These are phyloP conservation scores for Idris sp. DNA, from an alignment of 1,140 invertebrate genomes.

Conservation along the genomic window DNA sequence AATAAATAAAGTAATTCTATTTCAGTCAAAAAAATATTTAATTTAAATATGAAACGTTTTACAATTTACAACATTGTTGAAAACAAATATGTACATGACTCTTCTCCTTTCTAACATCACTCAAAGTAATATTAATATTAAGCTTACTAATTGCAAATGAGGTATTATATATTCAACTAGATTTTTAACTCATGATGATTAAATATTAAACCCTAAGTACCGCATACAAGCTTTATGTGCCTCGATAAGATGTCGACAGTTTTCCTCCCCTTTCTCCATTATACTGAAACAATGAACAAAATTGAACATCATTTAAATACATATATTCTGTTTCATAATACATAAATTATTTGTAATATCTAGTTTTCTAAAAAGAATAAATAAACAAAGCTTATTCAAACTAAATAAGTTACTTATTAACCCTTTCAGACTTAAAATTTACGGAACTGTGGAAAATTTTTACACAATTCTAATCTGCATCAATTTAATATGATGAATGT, in stretches of 20 bases:
- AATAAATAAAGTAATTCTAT: not conserved
- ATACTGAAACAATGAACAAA: slow-evolving; percentile 92
- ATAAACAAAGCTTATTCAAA: too few species aligned
- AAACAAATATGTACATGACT: slow-evolving; percentile 23
- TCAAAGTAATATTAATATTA: slow-evolving; percentile 2
- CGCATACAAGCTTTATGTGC: slow-evolving; percentile 98
- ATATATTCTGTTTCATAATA: too few species aligned
- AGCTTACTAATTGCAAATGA: slow-evolving; percentile 4
- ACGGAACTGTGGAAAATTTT: too few species aligned
- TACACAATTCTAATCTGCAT: too few species aligned
- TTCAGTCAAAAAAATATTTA: slow-evolving; percentile 15
- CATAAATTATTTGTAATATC: too few species aligned
- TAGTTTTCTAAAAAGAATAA: too few species aligned
- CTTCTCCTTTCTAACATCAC: slow-evolving; percentile 4
- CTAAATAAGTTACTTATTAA: too few species aligned
- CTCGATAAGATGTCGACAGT: slow-evolving; percentile 93
- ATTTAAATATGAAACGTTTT: slow-evolving; percentile 3
- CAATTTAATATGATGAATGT: too few species aligned
- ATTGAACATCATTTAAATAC: too few species aligned
- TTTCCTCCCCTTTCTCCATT: slow-evolving; percentile 94
- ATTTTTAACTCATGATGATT: slow-evolving; percentile 63
- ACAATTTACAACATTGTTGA: not conserved
- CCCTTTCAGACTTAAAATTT: too few species aligned
- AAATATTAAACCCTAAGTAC: slow-evolving; percentile 96
- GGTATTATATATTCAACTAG: slow-evolving; percentile 10